phyloP scores from a whole-genome alignment of 1,140 invertebrate species.

The Euwallacea similis region DNA sequence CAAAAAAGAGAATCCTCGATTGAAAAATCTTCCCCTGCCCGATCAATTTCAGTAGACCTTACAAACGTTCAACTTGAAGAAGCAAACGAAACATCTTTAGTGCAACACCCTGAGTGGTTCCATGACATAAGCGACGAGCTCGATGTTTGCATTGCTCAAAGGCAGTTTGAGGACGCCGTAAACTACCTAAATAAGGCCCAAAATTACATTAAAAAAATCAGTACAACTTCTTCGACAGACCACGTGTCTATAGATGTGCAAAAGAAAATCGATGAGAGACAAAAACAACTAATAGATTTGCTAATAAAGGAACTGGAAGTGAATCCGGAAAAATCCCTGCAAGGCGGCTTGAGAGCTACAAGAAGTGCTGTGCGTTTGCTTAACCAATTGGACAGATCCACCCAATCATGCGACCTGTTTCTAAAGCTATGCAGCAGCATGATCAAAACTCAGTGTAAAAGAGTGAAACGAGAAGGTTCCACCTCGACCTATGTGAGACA shows the following conservation, averaged over 20 bases:
- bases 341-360: conserved; percentile 89
- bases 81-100: not conserved
- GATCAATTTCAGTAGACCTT: conserved; percentile 57
- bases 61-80: conserved; percentile 34
- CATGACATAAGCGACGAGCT: conserved; percentile 91
- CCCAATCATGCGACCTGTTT: conserved; percentile 83
- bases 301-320: conserved; percentile 87
- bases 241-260: conserved; percentile 54
- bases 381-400: conserved; percentile 78
- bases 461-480: conserved; percentile 85
- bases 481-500: conserved; percentile 83
- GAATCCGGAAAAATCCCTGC: conserved; percentile 82
- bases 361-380: conserved; percentile 84
- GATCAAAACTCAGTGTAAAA: conserved; percentile 79
- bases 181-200: conserved; percentile 77
- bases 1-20: conserved; percentile 55
- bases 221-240: conserved; percentile 45
- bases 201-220: conserved; percentile 58
- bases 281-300: conserved; percentile 78
- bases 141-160: conserved; percentile 95
- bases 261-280: conserved; percentile 66
- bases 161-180: conserved; percentile 95
- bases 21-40: conserved; percentile 55
- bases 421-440: conserved; percentile 81
- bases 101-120: conserved; percentile 81